Percentiles rank a stretch among this genome's conserved stretches.
phyloP scores from a whole-genome alignment of 2,797 vertebrate species.

The Tangara arthus region DNA sequence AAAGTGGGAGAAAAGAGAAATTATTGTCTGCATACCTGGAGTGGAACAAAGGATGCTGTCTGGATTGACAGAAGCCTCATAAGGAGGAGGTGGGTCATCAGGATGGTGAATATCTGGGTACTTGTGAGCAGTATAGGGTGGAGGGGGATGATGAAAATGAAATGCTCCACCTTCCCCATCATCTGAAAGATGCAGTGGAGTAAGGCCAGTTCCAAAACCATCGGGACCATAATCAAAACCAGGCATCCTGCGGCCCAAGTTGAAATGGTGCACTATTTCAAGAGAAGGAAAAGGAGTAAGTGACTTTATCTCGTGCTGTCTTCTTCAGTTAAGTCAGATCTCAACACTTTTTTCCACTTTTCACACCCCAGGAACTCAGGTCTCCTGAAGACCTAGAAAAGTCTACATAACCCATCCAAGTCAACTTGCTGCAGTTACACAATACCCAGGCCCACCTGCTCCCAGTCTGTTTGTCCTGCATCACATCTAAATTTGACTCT shows the following conservation, averaged over 20 bases:
- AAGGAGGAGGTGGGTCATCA: slow-evolving; percentile 94
- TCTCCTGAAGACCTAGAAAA: slow-evolving; percentile 19
- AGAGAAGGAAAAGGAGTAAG: background rate
- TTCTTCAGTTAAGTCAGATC: background rate
- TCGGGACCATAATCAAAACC: slow-evolving; percentile 96
- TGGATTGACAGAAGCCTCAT: slow-evolving; percentile 94
- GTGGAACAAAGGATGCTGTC: slow-evolving; percentile 89
- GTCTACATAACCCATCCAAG: background rate
- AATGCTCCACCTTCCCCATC: slow-evolving; percentile 96
- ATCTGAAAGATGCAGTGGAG: slow-evolving; percentile 94
- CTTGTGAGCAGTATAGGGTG: slow-evolving; percentile 96
- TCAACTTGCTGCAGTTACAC: background rate
- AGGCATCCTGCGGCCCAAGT: slow-evolving; percentile 92
- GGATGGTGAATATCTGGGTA: slow-evolving; percentile 95
- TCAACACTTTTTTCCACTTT: background rate
- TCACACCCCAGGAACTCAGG: background rate
- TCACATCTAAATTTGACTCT: background rate
- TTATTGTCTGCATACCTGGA: slow-evolving; percentile 75
- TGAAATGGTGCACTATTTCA: slow-evolving; percentile 93
- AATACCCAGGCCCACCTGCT: background rate
- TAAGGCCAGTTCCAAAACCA: slow-evolving; percentile 93
- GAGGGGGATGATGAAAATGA: slow-evolving; percentile 96
- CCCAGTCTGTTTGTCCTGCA: background rate
- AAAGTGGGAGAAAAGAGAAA: background rate
- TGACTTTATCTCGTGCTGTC: background rate